A percentile compares a stretch with the other conserved stretches of the same genome.
These are phyloP conservation scores for Synergus japonicus DNA, from an alignment of 2,888 invertebrate species.

Conservation along the genomic window DNA sequence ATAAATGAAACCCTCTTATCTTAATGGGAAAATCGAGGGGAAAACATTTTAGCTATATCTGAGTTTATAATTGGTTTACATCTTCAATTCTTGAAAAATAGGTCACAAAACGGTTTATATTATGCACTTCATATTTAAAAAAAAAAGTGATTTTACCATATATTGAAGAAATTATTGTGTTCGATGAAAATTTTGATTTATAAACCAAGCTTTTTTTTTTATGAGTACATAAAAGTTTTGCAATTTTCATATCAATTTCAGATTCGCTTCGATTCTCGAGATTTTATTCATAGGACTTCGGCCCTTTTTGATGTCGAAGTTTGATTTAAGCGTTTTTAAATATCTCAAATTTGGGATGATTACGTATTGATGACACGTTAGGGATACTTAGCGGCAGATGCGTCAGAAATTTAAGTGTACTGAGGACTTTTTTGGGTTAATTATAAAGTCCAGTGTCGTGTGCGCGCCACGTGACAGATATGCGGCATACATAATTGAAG, in stretches of 20 bases:
- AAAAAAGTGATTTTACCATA: too few species aligned
- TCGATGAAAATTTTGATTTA: too few species aligned
- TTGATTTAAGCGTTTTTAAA: not conserved
- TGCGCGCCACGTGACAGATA: conserved; percentile 67
- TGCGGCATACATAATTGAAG: conserved; percentile 60
- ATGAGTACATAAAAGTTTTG: too few species aligned
- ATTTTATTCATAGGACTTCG: not conserved
- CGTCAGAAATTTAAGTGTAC: conserved; percentile 62
- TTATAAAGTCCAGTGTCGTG: conserved; percentile 51
- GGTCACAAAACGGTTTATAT: not conserved
- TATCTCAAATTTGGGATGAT: not conserved
- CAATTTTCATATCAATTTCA: not conserved
- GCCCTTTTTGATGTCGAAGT: not conserved
- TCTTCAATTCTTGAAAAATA: not conserved
- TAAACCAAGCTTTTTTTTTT: too few species aligned
- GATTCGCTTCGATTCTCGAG: not conserved
- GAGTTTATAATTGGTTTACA: not conserved
- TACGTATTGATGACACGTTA: conserved; percentile 63
- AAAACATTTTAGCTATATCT: not conserved
- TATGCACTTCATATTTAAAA: too few species aligned
- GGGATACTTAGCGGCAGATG: conserved; percentile 71
- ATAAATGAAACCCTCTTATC: not conserved
- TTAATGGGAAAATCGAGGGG: not conserved
- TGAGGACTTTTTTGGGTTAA: not conserved
- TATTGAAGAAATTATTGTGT: too few species aligned